Percentiles rank a stretch among this genome's conserved stretches.
Evolutionary conservation across 1,140 invertebrate species (phyloP).

Genomic region (Pantala flavescens): DNA sequence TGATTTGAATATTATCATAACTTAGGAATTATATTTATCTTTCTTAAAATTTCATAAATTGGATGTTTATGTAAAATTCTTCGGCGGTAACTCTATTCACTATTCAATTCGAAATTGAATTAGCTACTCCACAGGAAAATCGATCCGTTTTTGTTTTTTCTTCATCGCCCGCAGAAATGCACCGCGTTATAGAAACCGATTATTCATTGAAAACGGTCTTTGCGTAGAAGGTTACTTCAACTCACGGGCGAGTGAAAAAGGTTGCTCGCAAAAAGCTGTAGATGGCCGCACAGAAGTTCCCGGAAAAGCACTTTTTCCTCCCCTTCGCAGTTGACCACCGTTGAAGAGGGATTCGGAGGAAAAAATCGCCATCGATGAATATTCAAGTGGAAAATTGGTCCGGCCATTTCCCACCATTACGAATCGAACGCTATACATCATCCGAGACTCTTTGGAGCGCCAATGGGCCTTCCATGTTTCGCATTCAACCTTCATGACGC

Average conservation of each 20-base stretch:
- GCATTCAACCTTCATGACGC: conserved; percentile 4
- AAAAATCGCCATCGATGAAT: neutral
- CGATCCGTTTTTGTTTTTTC: no score
- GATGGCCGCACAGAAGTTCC: neutral
- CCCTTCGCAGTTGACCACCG: neutral
- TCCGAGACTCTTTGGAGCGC: neutral
- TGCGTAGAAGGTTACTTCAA: no score
- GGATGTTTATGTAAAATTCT: neutral
- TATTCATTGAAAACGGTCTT: no score
- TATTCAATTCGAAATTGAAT: no score
- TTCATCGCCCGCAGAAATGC: no score
- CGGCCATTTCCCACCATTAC: neutral
- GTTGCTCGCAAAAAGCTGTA: neutral
- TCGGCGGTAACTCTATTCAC: no score
- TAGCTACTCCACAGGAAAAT: no score
- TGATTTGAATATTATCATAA: no score
- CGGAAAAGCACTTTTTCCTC: neutral
- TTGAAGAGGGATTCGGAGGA: neutral
- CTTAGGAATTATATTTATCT: neutral
- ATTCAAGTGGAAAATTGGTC: conserved; percentile 6
- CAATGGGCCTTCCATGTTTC: neutral
- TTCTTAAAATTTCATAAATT: neutral
- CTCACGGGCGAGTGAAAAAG: no score
- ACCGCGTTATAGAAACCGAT: no score
- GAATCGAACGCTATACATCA: neutral